A percentile compares a stretch with the other conserved stretches of the same genome.
These are phyloP conservation scores for Poecilia picta DNA, from an alignment of 2,797 vertebrate species.

Conservation along the genomic window DNA sequence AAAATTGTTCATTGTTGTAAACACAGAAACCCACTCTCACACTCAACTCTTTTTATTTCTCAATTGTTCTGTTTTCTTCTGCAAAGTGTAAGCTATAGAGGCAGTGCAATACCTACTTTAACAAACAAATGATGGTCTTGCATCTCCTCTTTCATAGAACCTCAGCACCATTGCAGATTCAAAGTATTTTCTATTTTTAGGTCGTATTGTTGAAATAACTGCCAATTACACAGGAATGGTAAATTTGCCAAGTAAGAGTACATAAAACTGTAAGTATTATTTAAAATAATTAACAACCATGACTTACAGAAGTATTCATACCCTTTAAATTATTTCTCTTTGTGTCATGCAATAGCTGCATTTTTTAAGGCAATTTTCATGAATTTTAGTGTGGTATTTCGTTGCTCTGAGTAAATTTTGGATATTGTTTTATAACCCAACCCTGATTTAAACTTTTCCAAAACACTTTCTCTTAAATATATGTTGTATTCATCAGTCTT, in stretches of 20 bases:
- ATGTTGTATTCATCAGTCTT: neutral
- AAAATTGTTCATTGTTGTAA: constrained; percentile 1
- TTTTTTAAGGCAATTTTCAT: neutral
- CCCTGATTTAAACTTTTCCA: neutral
- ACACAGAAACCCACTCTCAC: neutral
- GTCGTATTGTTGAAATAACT: neutral
- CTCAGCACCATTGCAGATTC: neutral
- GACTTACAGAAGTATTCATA: neutral
- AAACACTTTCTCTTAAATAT: neutral
- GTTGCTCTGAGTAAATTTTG: neutral
- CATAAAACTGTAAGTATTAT: neutral
- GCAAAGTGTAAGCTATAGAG: neutral
- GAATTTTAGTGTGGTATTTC: neutral
- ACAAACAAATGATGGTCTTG: neutral
- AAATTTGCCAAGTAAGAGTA: neutral
- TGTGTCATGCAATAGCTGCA: neutral
- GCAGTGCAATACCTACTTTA: neutral
- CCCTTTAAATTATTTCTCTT: neutral
- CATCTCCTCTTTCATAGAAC: neutral
- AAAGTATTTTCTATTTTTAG: neutral
- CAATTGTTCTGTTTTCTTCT: neutral
- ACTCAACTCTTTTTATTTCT: neutral
- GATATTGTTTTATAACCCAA: neutral
- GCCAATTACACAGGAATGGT: neutral
- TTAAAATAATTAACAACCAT: neutral